Percentiles rank a stretch among this genome's conserved stretches.
Evolutionary conservation across 92 coral and sea anemone species (phyloP).

Genomic region (Phenganax marumi): DNA sequence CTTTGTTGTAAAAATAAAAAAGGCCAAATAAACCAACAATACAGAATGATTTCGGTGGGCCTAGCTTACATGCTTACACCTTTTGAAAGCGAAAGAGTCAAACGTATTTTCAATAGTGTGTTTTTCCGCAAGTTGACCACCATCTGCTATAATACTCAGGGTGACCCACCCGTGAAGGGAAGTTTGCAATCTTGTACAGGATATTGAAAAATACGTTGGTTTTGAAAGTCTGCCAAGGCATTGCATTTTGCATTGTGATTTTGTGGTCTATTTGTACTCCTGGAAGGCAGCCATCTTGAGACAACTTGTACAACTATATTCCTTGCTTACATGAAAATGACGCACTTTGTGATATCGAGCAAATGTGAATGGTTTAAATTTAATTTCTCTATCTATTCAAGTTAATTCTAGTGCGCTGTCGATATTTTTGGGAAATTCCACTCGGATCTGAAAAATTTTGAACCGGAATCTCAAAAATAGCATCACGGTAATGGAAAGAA

Average conservation of each 20-base stretch:
- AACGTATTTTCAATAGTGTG: too few relatives aligned
- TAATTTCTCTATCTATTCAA: too few relatives aligned
- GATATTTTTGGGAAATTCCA: too few relatives aligned
- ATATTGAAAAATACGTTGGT: neutral
- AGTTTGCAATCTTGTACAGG: neutral
- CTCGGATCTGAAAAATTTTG: too few relatives aligned
- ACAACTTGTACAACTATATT: neutral
- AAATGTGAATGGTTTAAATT: neutral
- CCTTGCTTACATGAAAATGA: neutral
- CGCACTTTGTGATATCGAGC: neutral
- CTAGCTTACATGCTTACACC: too few relatives aligned
- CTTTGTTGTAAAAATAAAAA: slow-evolving; percentile 83
- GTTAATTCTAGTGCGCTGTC: too few relatives aligned
- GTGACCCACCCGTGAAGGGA: too few relatives aligned
- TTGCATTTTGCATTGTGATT: neutral
- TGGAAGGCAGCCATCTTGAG: neutral
- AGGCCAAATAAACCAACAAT: slow-evolving; percentile 58
- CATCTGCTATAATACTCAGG: too few relatives aligned
- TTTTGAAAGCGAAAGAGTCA: too few relatives aligned
- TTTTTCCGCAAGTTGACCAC: too few relatives aligned
- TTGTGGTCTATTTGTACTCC: neutral
- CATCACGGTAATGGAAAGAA: neutral
- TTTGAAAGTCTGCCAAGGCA: too few relatives aligned
- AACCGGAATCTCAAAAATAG: neutral
- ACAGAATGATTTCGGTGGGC: too few relatives aligned